Conservation (phyloP, 2,113 vertebrate species). For the Acanthisitta chloris region DNA sequence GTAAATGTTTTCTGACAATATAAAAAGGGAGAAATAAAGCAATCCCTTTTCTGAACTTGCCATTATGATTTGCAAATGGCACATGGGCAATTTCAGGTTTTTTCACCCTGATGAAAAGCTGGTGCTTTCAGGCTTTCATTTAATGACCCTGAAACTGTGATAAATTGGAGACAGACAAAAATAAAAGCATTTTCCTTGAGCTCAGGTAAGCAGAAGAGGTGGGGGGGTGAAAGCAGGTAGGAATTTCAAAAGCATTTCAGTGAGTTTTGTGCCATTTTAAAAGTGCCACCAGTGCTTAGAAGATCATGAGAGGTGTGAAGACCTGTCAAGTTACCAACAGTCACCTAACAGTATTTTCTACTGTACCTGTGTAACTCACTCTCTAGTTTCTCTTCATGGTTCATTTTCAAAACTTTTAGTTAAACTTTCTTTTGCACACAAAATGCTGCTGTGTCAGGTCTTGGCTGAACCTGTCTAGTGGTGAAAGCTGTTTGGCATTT, state of each 20-base stretch:
- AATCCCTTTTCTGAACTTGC: background rate
- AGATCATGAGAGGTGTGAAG: background rate
- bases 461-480: background rate
- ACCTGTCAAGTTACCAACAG: background rate
- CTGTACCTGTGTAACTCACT: background rate
- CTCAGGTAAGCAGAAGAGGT: background rate
- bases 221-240: background rate
- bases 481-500: background rate
- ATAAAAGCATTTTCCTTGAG: background rate
- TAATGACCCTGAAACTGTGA: background rate
- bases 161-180: background rate
- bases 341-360: background rate
- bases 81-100: background rate
- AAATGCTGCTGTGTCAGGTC: background rate
- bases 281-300: background rate
- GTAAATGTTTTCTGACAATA: background rate
- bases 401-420: background rate
- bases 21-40: background rate
- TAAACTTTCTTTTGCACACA: background rate
- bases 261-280: background rate
- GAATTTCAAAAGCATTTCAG: background rate
- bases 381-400: background rate
- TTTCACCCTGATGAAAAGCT: background rate
- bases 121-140: background rate
- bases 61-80: background rate